These are phyloP conservation scores for Sitta carolinensis DNA, from an alignment of 2,797 vertebrate species.

Conservation along the genomic window DNA sequence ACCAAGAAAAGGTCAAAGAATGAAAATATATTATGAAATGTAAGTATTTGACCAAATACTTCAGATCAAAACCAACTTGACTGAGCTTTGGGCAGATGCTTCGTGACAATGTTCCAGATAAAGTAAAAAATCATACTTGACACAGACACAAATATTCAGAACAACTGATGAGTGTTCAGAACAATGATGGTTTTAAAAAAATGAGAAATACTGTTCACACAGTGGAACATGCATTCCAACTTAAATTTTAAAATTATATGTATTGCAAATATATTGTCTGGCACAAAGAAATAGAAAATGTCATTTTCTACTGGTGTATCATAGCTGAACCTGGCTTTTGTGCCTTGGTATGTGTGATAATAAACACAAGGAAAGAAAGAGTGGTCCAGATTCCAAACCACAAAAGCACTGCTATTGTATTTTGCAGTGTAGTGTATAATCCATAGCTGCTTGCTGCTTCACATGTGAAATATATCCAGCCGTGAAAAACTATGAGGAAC, in stretches of 20 bases:
- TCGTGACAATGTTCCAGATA: neutral
- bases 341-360: neutral
- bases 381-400: neutral
- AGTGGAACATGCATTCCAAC: neutral
- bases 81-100: neutral
- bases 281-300: neutral
- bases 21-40: neutral
- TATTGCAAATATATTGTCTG: neutral
- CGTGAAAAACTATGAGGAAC: neutral
- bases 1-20: neutral
- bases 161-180: neutral
- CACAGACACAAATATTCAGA: neutral
- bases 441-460: neutral
- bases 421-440: neutral
- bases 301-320: neutral
- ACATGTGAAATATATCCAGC: neutral
- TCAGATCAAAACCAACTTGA: neutral
- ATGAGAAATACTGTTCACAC: neutral
- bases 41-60: conserved; percentile 21
- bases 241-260: neutral
- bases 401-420: neutral
- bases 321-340: neutral
- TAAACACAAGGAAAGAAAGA: neutral
- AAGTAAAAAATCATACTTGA: neutral
- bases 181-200: neutral